Evolutionary conservation across 2,113 vertebrate genomes (phyloP), one percentile per base, ranked within the genome.

Genomic region (Eubucco bourcierii): DNA sequence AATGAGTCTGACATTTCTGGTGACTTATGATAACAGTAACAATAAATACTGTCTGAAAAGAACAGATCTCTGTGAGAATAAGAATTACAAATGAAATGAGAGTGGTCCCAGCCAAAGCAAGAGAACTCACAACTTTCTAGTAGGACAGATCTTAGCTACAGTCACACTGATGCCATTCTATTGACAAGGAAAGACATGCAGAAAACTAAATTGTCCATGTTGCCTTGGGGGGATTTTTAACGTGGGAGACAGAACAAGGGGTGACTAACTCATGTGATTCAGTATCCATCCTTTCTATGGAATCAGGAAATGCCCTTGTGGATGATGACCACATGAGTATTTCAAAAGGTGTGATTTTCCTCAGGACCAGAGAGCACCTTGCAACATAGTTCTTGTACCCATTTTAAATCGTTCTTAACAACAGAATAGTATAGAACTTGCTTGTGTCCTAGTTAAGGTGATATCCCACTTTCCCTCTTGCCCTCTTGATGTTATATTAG

Each of bases 221-320:
- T 0, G 1, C 6, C 20, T 60, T 73, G 11, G 31, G 31, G 0
- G 0, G 16, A n/a, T 68, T 41, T n/a, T 27, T 77, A 31, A 12
- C 1, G 33, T 20, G 91, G 52, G 25, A 76, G 55, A 55, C 9
- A 64, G 44, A 52, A 55, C 41, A 53, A 27, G 47, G 47, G 20
- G 9, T 47, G 55, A 29, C 18, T 65, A 37, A 56, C 7, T 73
- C 21, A 46, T 65, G 14, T 5, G 7, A 2, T 24, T 24, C 14
- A 77, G 15, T 8, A 18, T 71, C 15, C 9, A 21, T 41, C 10
- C 77, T 73, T 60, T 33, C n/a, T 34, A 2, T 52, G 56, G 39
- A 63, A 74, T n/a, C 19, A 9, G 17, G 37, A 33, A 79, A 70
- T 9, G 71, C 12, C 16, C 16, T 37, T 19, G 9, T 33, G 19